Evolutionary conservation across 2,113 vertebrate genomes (phyloP).

Genomic region (Mugil cephalus): DNA sequence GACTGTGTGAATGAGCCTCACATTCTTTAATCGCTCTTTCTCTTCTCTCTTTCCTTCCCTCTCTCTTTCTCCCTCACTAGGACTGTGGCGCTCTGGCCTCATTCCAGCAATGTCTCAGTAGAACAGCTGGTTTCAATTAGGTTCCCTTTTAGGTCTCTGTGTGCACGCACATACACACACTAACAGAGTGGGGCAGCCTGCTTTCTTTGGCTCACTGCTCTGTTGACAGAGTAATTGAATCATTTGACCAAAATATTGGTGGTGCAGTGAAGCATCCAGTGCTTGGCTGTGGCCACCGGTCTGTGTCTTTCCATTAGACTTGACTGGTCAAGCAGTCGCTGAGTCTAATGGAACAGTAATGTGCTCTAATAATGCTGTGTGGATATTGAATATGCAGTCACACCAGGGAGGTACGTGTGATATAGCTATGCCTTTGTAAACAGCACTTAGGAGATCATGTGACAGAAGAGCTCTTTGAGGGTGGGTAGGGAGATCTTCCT

Average conservation of each 20-base stretch:
- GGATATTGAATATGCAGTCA: constrained; percentile 3
- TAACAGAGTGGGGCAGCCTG: constrained; percentile 12
- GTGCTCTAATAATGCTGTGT: constrained; percentile 21
- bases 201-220: constrained; percentile 59
- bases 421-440: neutral
- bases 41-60: neutral
- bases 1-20: constrained; percentile 5
- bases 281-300: constrained; percentile 37
- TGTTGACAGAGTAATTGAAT: constrained; percentile 67
- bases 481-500: neutral
- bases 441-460: neutral
- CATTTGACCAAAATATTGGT: constrained; percentile 66
- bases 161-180: constrained; percentile 1
- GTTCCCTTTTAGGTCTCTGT: constrained; percentile 54
- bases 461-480: neutral
- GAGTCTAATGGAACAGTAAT: constrained; percentile 54
- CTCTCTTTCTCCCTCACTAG: neutral
- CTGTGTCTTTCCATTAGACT: constrained; percentile 52
- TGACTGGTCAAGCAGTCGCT: constrained; percentile 51
- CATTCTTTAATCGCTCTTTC: constrained; percentile 30
- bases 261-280: constrained; percentile 44
- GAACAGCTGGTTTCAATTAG: constrained; percentile 78
- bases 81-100: constrained; percentile 55
- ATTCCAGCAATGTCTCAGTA: constrained; percentile 59
- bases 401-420: neutral